Conservation (phyloP, 2,888 invertebrate species). For the Heteropelma amictum region DNA sequence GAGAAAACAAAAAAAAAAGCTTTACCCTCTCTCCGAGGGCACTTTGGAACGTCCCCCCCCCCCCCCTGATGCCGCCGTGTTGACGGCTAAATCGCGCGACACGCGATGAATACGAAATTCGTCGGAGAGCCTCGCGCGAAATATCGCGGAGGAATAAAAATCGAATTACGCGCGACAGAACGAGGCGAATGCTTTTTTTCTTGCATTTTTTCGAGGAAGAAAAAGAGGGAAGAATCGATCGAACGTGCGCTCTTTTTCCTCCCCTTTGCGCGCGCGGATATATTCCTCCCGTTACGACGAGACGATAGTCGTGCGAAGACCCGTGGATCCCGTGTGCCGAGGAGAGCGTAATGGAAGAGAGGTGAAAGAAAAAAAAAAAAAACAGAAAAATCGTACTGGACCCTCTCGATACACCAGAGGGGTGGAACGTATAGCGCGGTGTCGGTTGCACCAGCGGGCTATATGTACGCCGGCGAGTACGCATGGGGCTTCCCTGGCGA, state of each 20-base stretch:
- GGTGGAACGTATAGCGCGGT: slow-evolving; percentile 39
- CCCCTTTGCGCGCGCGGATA: slow-evolving; percentile 26
- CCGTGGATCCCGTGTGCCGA: slow-evolving; percentile 38
- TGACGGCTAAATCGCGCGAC: no score
- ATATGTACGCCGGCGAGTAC: slow-evolving; percentile 53
- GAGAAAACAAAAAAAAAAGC: background rate
- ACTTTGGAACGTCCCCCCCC: no score
- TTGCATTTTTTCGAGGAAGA: no score
- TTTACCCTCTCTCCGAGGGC: no score
- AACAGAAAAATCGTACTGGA: slow-evolving; percentile 39
- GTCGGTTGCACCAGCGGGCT: slow-evolving; percentile 64
- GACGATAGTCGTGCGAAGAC: slow-evolving; percentile 56
- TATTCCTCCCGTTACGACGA: slow-evolving; percentile 31
- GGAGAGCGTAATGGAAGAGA: no score
- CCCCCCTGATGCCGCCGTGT: no score
- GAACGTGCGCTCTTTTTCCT: slow-evolving; percentile 5
- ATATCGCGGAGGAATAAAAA: slow-evolving; percentile 10
- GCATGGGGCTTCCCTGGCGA: slow-evolving; percentile 64
- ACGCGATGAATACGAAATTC: no score
- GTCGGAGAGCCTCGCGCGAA: no score
- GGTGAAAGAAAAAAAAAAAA: slow-evolving; percentile 22
- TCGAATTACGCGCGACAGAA: no score
- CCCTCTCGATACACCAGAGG: no score
- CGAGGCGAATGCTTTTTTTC: no score
- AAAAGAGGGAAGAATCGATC: no score